A percentile compares a stretch with the other conserved stretches of the same genome.
These are phyloP conservation scores for Leucania comma DNA, from an alignment of 2,888 invertebrate genomes.

Conservation along the genomic window DNA sequence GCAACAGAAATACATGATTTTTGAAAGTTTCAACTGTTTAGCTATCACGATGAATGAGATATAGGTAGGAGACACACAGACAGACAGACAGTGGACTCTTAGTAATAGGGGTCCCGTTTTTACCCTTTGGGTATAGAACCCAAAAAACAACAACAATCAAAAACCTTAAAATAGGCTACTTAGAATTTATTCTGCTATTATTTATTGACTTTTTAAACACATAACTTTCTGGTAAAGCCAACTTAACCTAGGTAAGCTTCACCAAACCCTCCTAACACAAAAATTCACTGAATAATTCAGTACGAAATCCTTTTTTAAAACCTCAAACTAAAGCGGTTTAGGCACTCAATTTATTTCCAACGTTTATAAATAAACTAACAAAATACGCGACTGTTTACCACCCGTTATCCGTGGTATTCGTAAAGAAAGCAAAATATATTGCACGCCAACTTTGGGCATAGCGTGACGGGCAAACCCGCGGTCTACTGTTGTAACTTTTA, in stretches of 20 bases:
- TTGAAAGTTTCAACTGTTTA: no score
- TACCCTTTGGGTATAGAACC: no score
- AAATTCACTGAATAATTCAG: conserved; percentile 60
- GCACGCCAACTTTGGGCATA: conserved; percentile 68
- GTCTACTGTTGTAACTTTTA: conserved; percentile 69
- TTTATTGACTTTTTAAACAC: conserved; percentile 8
- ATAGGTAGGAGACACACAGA: no score
- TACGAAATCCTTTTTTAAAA: conserved; percentile 55
- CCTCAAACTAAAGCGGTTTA: conserved; percentile 60
- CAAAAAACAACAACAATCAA: no score
- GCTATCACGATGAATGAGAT: no score
- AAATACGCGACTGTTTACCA: conserved; percentile 67
- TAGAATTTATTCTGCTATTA: neutral
- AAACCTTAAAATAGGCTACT: neutral
- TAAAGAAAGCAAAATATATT: conserved; percentile 72
- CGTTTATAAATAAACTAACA: conserved; percentile 64
- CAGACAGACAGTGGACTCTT: no score
- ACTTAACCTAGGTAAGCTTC: conserved; percentile 32
- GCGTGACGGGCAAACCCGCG: conserved; percentile 71
- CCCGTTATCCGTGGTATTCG: conserved; percentile 66
- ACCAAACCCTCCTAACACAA: conserved; percentile 37
- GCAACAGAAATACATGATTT: no score
- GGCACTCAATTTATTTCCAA: conserved; percentile 64
- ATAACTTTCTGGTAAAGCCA: conserved; percentile 30
- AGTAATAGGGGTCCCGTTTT: no score